A percentile compares a stretch with the other conserved stretches of the same genome.
These are phyloP conservation scores for Tipula unca DNA, from an alignment of 2,888 invertebrate species.

Conservation along the genomic window DNA sequence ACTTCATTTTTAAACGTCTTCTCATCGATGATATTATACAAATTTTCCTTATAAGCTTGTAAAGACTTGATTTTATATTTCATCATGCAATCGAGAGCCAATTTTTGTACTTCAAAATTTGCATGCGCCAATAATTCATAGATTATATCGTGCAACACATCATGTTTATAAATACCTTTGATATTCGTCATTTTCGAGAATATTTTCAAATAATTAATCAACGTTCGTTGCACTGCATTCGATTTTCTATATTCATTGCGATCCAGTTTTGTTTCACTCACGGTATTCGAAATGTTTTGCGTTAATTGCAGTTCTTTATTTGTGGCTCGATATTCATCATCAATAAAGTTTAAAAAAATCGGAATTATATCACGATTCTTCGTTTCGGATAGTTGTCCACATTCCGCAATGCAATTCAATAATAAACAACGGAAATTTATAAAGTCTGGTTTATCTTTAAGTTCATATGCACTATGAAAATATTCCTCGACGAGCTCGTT, in stretches of 20 bases:
- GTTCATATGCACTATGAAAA: neutral
- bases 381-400: conserved; percentile 67
- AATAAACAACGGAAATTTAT: conserved; percentile 68
- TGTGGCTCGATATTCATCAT: conserved; percentile 52
- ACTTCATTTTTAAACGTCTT: conserved; percentile 82
- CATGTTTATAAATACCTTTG: conserved; percentile 65
- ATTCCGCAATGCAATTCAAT: conserved; percentile 68
- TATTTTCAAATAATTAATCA: conserved; percentile 62
- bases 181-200: conserved; percentile 76
- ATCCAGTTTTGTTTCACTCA: conserved; percentile 34
- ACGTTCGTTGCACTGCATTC: conserved; percentile 30
- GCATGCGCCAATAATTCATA: conserved; percentile 72
- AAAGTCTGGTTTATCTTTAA: conserved; percentile 55
- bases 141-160: conserved; percentile 65
- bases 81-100: conserved; percentile 76
- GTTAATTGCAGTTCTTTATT: conserved; percentile 48
- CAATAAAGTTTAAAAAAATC: conserved; percentile 66
- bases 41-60: conserved; percentile 67
- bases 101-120: conserved; percentile 71
- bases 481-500: conserved; percentile 18
- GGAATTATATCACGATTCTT: conserved; percentile 72
- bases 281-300: conserved; percentile 46
- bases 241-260: conserved; percentile 35
- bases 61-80: conserved; percentile 77
- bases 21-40: conserved; percentile 75